Percentiles rank a stretch among this genome's conserved stretches.
phyloP scores from a whole-genome alignment of 2,797 vertebrate genomes.

The Saxicola maurus region DNA sequence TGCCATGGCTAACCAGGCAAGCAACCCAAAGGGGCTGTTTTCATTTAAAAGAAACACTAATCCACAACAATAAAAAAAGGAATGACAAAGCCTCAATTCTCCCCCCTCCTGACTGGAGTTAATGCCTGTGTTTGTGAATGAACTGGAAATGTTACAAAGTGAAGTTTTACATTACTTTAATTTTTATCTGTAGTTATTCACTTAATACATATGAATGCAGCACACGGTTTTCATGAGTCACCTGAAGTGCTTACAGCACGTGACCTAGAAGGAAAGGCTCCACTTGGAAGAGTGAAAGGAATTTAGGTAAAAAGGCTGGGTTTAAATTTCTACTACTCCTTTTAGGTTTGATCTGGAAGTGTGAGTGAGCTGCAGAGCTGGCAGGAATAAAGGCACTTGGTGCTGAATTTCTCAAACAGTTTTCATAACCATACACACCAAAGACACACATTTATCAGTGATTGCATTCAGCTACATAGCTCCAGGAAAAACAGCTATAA shows the following conservation, averaged over 20 bases:
- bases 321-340: background rate
- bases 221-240: background rate
- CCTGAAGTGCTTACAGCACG: background rate
- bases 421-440: background rate
- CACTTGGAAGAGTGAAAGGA: background rate
- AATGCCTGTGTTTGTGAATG: constrained; percentile 9
- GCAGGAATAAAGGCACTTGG: background rate
- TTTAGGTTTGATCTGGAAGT: background rate
- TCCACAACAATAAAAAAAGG: constrained; percentile 58
- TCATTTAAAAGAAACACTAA: constrained; percentile 72
- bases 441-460: background rate
- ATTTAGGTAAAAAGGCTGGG: background rate
- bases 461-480: background rate
- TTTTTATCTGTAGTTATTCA: constrained; percentile 4
- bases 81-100: constrained; percentile 31
- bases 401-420: background rate
- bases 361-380: background rate
- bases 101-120: background rate
- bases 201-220: background rate
- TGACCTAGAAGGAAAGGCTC: background rate
- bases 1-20: constrained; percentile 70
- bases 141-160: background rate
- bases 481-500: constrained; percentile 45
- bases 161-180: background rate
- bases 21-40: constrained; percentile 71